Percentiles rank a stretch among this genome's conserved stretches.
phyloP scores from a whole-genome alignment of 2,113 vertebrate genomes.

The Climacteris rufus region DNA sequence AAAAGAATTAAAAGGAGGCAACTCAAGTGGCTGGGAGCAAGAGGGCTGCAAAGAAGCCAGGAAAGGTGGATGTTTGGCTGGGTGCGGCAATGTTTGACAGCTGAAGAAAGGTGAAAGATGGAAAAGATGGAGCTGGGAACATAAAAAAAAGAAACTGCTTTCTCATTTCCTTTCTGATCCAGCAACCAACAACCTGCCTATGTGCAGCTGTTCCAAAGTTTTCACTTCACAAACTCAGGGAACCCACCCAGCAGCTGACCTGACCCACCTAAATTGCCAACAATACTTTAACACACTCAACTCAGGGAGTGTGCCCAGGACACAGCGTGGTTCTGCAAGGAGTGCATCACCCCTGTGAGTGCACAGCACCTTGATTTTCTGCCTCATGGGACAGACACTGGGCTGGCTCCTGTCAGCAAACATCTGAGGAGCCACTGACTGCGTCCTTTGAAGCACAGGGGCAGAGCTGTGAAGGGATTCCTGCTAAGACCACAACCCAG shows the following conservation, averaged over 20 bases:
- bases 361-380: neutral
- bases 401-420: neutral
- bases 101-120: neutral
- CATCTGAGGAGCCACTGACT: neutral
- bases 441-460: neutral
- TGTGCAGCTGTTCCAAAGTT: neutral
- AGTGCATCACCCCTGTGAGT: neutral
- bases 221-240: neutral
- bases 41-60: neutral
- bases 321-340: neutral
- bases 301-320: neutral
- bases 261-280: neutral
- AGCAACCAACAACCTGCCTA: neutral
- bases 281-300: neutral
- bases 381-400: neutral
- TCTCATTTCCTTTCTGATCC: neutral
- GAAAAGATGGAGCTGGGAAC: neutral
- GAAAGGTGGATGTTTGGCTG: neutral
- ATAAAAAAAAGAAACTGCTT: neutral
- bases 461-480: neutral
- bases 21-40: neutral
- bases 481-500: neutral
- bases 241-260: neutral
- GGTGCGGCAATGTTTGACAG: neutral
- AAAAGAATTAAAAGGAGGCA: neutral